phyloP scores from a whole-genome alignment of 2,888 invertebrate species.

The Minunthozetes semirufus region DNA sequence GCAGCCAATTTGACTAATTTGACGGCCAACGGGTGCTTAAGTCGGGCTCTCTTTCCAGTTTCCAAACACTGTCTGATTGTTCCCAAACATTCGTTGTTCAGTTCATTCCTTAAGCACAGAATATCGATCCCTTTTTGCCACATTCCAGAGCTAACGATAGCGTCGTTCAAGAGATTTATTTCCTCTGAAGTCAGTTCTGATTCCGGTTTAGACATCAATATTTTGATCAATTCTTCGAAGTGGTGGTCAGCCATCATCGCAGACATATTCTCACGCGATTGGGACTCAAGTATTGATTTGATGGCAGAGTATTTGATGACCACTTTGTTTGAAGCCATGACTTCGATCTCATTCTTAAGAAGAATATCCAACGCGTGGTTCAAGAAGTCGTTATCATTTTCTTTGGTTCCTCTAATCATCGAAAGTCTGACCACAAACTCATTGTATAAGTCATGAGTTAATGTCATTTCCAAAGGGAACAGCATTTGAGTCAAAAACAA shows the following conservation, averaged over 20 bases:
- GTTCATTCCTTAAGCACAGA: constrained; percentile 20
- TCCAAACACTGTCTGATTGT: constrained; percentile 31
- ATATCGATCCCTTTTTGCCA: constrained; percentile 38
- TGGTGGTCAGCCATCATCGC: constrained; percentile 22
- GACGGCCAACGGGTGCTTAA: constrained; percentile 16
- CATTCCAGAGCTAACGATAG: constrained; percentile 27
- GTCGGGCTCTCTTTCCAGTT: constrained; percentile 21
- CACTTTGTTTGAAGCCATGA: constrained; percentile 35
- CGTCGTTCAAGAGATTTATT: constrained; percentile 31
- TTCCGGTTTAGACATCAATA: constrained; percentile 35
- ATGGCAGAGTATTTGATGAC: constrained; percentile 31
- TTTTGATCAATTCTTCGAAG: constrained; percentile 34
- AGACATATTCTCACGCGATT: constrained; percentile 9
- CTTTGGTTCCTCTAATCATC: constrained; percentile 36
- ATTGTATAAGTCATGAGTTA: constrained; percentile 17
- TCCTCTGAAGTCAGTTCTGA: constrained; percentile 33
- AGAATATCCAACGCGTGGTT: constrained; percentile 25
- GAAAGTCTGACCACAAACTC: constrained; percentile 36
- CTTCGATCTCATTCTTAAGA: background rate
- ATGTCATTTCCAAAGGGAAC: background rate
- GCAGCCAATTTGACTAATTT: constrained; percentile 34
- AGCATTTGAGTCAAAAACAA: constrained; percentile 34
- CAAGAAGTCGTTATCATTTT: constrained; percentile 33
- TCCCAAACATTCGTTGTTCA: constrained; percentile 24
- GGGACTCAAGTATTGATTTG: constrained; percentile 32